These are phyloP conservation scores for Antheraea yamamai DNA, from an alignment of 2,888 invertebrate species.

Conservation along the genomic window DNA sequence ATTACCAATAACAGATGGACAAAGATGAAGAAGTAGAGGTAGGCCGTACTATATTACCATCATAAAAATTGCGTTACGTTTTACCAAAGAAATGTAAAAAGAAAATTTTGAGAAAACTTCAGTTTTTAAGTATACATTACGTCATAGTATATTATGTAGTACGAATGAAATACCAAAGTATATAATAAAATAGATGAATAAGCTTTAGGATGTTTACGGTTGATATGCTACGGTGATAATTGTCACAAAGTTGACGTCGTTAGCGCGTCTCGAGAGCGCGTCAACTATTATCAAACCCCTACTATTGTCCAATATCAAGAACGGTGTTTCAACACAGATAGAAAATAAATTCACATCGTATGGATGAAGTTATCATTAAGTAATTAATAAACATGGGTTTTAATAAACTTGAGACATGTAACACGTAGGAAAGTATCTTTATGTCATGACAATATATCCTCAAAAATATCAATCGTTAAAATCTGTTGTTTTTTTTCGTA, in stretches of 20 bases:
- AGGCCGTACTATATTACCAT: background rate
- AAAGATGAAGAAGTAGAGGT: no score
- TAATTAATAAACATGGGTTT: background rate
- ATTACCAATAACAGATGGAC: no score
- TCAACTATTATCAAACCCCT: background rate
- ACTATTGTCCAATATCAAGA: background rate
- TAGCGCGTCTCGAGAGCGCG: background rate
- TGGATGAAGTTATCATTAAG: background rate
- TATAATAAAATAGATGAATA: background rate
- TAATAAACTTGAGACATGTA: no score
- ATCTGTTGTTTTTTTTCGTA: no score
- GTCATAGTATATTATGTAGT: background rate
- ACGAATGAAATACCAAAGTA: background rate
- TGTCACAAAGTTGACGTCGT: background rate
- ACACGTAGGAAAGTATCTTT: no score
- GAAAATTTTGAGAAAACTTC: background rate
- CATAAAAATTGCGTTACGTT: background rate
- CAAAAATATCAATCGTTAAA: no score
- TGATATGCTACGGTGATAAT: constrained; percentile 12
- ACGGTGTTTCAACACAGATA: background rate
- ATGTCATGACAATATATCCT: no score
- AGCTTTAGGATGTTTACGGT: background rate
- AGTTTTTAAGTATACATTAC: background rate
- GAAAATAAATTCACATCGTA: background rate
- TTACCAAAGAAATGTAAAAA: background rate